Conservation (phyloP, 2,888 invertebrate species). For the Nomada flava region DNA sequence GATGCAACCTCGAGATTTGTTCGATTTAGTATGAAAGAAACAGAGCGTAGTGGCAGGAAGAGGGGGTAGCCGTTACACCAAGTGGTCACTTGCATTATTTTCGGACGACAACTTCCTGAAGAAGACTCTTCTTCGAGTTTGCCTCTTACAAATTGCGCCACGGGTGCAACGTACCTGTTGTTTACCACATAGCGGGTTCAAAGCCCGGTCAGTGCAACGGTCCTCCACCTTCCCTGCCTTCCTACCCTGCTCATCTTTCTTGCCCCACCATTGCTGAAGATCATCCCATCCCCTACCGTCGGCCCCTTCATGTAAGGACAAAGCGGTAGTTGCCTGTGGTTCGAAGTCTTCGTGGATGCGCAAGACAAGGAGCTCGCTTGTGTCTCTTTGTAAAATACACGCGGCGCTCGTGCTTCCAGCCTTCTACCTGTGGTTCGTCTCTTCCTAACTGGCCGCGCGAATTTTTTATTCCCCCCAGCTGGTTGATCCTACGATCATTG, state of each 20-base stretch:
- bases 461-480: constrained; percentile 8
- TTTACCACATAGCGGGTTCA: constrained; percentile 83
- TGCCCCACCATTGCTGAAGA: constrained; percentile 54
- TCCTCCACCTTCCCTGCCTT: constrained; percentile 68
- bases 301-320: constrained; percentile 73
- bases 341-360: constrained; percentile 61
- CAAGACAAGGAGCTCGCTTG: constrained; percentile 70
- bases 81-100: constrained; percentile 66
- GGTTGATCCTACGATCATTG: not conserved
- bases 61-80: constrained; percentile 56
- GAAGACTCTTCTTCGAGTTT: constrained; percentile 57
- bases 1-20: constrained; percentile 3
- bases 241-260: constrained; percentile 59
- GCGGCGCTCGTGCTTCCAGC: constrained; percentile 19
- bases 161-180: constrained; percentile 83
- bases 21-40: constrained; percentile 14
- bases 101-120: constrained; percentile 59
- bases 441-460: not conserved
- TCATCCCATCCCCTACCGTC: constrained; percentile 70
- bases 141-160: constrained; percentile 78
- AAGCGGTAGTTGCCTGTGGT: constrained; percentile 70
- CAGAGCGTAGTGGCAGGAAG: constrained; percentile 1
- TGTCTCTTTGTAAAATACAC: constrained; percentile 61
- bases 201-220: constrained; percentile 83
- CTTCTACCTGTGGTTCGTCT: constrained; percentile 7